These are phyloP conservation scores for Narcine bancroftii DNA, from an alignment of 2,113 vertebrate species.

Conservation along the genomic window DNA sequence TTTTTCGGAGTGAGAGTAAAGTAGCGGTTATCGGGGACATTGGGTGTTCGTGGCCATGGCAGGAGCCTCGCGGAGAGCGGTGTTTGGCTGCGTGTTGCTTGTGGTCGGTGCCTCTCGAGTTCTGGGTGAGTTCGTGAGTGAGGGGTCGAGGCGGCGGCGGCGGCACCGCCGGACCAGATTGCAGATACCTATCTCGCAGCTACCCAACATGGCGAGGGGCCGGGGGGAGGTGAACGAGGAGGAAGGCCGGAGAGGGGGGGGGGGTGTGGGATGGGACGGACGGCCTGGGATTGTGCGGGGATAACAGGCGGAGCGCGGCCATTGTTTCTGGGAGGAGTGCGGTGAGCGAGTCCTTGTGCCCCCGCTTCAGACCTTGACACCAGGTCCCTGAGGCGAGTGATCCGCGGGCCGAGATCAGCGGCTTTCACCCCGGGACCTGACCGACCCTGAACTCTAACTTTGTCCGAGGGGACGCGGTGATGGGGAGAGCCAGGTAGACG, in stretches of 20 bases:
- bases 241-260: background rate
- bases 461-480: too few species aligned
- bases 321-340: background rate
- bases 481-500: too few species aligned
- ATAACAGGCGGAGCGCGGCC: background rate
- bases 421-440: background rate
- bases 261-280: background rate
- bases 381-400: too few species aligned
- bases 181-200: too few species aligned
- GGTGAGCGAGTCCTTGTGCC: background rate
- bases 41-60: background rate
- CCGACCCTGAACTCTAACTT: too few species aligned
- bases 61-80: background rate
- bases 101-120: background rate
- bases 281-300: too few species aligned
- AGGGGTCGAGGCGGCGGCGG: too few species aligned
- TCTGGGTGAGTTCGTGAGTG: conserved; percentile 9
- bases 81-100: background rate
- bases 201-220: conserved; percentile 12
- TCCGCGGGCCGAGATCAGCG: too few species aligned
- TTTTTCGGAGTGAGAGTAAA: background rate
- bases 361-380: too few species aligned
- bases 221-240: background rate
- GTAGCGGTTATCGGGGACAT: background rate
- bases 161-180: too few species aligned